Evolutionary conservation across 2,797 vertebrate genomes (phyloP).

Genomic region (Myotis vivesi): DNA sequence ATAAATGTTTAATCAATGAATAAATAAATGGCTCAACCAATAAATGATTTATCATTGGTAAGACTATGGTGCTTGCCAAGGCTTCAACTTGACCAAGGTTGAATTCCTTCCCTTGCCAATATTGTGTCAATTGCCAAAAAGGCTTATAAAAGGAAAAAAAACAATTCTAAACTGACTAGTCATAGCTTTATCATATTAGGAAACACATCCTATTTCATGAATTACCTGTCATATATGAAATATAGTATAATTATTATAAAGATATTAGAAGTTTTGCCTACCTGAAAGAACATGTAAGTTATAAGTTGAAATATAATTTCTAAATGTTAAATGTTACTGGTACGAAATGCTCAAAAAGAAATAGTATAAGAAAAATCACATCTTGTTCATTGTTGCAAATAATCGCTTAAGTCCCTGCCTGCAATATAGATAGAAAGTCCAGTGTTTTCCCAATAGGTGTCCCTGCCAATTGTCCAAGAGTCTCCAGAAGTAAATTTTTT

Average conservation of each 20-base stretch:
- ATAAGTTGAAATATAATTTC: neutral
- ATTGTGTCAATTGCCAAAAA: neutral
- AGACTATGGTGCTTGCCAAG: neutral
- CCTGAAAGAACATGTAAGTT: neutral
- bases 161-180: neutral
- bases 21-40: neutral
- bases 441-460: neutral
- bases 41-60: neutral
- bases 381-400: neutral
- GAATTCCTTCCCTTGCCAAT: neutral
- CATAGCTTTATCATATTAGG: neutral
- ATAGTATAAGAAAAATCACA: slow-evolving; percentile 15
- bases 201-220: slow-evolving; percentile 11
- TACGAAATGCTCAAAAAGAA: slow-evolving; percentile 15
- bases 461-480: neutral
- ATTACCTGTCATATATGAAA: neutral
- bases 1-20: neutral
- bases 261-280: neutral
- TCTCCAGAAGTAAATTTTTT: neutral
- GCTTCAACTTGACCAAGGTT: neutral
- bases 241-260: neutral
- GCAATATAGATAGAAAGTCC: neutral
- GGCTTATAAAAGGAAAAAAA: neutral
- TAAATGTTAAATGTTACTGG: slow-evolving; percentile 20
- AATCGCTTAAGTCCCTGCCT: neutral